These are phyloP conservation scores for Eublepharis macularius DNA, from an alignment of 2,113 vertebrate genomes.

Conservation along the genomic window DNA sequence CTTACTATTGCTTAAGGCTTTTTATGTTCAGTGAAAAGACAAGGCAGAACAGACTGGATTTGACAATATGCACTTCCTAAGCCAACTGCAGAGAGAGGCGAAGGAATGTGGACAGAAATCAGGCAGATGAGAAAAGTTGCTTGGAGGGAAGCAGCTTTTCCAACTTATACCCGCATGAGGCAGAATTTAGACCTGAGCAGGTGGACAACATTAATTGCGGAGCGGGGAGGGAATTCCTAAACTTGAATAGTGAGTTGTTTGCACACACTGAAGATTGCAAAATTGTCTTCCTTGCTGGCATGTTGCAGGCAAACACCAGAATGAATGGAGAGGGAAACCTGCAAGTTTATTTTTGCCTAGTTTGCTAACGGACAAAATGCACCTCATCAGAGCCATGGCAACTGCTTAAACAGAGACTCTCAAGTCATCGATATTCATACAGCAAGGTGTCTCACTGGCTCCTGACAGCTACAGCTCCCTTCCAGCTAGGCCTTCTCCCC, in stretches of 20 bases:
- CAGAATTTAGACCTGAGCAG: conserved; percentile 55
- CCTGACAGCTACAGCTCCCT: conserved; percentile 38
- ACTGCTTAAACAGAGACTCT: neutral
- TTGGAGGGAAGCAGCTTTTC: conserved; percentile 57
- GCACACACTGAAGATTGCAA: conserved; percentile 39
- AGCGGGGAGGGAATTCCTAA: too few relatives aligned
- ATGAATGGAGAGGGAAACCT: conserved; percentile 30
- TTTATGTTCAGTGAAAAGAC: neutral
- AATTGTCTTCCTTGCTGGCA: conserved; percentile 33
- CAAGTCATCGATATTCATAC: neutral
- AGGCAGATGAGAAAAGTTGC: conserved; percentile 27
- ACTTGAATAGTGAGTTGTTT: conserved; percentile 48
- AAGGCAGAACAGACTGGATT: neutral
- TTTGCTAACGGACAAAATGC: conserved; percentile 35
- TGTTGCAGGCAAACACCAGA: conserved; percentile 31
- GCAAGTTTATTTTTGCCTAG: conserved; percentile 15
- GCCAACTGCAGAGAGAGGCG: conserved; percentile 21
- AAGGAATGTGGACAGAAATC: conserved; percentile 15
- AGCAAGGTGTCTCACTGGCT: conserved; percentile 16
- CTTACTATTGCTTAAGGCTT: conserved; percentile 43
- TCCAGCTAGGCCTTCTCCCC: conserved; percentile 14
- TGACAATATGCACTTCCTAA: conserved; percentile 30
- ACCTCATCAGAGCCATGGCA: conserved; percentile 25
- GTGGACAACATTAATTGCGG: conserved; percentile 44
- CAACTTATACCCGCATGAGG: conserved; percentile 36